Conservation (phyloP, 1,140 invertebrate species). For the Diabrotica undecimpunctata region DNA sequence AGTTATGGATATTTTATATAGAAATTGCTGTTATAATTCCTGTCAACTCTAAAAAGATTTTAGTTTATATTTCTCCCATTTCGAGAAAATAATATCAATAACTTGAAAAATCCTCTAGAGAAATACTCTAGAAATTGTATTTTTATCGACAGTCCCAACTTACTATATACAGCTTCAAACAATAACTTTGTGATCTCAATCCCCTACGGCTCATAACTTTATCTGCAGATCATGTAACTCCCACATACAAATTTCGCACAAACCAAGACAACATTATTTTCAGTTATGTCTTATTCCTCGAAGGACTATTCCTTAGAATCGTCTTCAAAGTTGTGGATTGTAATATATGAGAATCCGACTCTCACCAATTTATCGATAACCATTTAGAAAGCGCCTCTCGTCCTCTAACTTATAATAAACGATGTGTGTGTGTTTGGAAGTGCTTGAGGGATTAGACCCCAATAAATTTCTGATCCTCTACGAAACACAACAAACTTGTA, state of each 20-base stretch:
- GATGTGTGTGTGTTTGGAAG: conserved; percentile 1
- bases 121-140: too few species aligned
- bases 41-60: too few species aligned
- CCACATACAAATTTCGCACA: neutral
- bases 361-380: neutral
- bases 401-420: conserved; percentile 3
- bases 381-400: neutral
- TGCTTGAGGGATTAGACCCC: conserved; percentile 3
- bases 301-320: neutral
- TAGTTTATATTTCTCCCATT: too few species aligned
- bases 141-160: too few species aligned
- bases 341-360: neutral
- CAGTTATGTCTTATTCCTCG: conserved; percentile 2
- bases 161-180: too few species aligned
- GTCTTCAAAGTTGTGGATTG: neutral
- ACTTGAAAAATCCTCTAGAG: too few species aligned
- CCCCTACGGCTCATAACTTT: neutral
- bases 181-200: neutral
- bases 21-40: too few species aligned
- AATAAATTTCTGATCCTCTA: neutral
- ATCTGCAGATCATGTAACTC: neutral
- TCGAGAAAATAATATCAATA: too few species aligned
- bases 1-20: too few species aligned
- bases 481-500: neutral
- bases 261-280: neutral